Evolutionary conservation across 2,888 invertebrate species (phyloP), one percentile per base, ranked within the genome.

Genomic region (Conchocele bisecta): DNA sequence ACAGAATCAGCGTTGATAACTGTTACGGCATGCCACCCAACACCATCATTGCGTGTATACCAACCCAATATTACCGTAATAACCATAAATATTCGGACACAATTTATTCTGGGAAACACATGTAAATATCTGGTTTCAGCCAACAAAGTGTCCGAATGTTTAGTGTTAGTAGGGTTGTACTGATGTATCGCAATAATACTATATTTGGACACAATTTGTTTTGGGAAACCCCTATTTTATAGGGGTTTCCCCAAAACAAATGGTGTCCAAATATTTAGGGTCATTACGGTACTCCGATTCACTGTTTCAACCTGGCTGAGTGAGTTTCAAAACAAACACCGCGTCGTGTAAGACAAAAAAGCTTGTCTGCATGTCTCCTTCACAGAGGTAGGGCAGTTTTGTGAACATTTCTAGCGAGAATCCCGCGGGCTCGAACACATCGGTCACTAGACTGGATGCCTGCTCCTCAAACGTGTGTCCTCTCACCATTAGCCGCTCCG

Each of bases 311-410:
- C 58, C 64, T 3, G 56, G 54, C 26, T 64, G 46, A 41, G 54
- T 69, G 6, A 53, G 53, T 53, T 81, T 83, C 20, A 91, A 66
- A 3, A 97, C 94, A 89, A 97, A 97, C n/a, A 98, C 93, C 26
- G 95, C 95, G 92, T 98, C 98, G 84, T 96, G 95, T 53, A 98
- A 93, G 94, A 96, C 96, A 92, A 98, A 98, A 92, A 91, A 92
- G 9, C 92, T 91, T 53, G 91, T 96, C 50, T 95, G 94, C 79
- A 98, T 93, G 91, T 99, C 98, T 0, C 99, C 99, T 92, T 99
- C 98, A 92, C 98, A 99, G 39, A 99, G 93, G 91, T 99, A 99
- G 0, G 99, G 99, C 42, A 98, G 94, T 85, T 96, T 94, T 13
- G 96, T 94, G 96, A 98, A 99, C 5, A 94, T 93, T 50, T 95